Evolutionary conservation across 1,140 invertebrate genomes (phyloP), one percentile per base, ranked within the genome.

Genomic region (Macrotrachela quadricornifera): DNA sequence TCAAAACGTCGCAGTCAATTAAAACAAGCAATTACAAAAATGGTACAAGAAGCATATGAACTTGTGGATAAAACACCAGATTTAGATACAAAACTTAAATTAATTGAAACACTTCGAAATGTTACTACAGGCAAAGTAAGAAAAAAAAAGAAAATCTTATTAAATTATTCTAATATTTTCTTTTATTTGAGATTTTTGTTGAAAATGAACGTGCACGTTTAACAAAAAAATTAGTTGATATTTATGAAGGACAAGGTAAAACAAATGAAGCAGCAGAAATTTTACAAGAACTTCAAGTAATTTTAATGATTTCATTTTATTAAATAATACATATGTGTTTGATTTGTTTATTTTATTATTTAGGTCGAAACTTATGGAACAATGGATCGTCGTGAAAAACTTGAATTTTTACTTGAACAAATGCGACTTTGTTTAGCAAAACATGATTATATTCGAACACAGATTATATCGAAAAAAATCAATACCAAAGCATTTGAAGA

Each of bases 301-400:
- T n/a, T n/a, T n/a, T n/a, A n/a, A n/a, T n/a, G n/a, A n/a, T n/a
- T n/a, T n/a, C n/a, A n/a, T n/a, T n/a, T n/a, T n/a, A n/a, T n/a
- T n/a, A n/a, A n/a, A n/a, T n/a, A n/a, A n/a, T n/a, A n/a, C n/a
- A n/a, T n/a, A n/a, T n/a, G n/a, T n/a, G n/a, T n/a, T n/a, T n/a
- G n/a, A n/a, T n/a, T n/a, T n/a, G n/a, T n/a, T n/a, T n/a, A n/a
- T n/a, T n/a, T n/a, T n/a, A n/a, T n/a, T n/a, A n/a, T n/a, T n/a
- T n/a, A n/a, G n/a, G n/a, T n/a, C n/a, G 94, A 99, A 73, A 99
- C 92, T 0, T 97, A 92, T 72, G 94, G 94, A 14, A 94, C 90
- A 0, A 99, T 99, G 92, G 85, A 95, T 50, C 86, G 87, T 65
- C 76, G 81, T 54, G 92, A 99, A 69, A 99, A 97, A 73, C 76